Base-by-base conservation (phyloP, 1,140 invertebrate genomes). In the Drosophila melanica region DNA sequence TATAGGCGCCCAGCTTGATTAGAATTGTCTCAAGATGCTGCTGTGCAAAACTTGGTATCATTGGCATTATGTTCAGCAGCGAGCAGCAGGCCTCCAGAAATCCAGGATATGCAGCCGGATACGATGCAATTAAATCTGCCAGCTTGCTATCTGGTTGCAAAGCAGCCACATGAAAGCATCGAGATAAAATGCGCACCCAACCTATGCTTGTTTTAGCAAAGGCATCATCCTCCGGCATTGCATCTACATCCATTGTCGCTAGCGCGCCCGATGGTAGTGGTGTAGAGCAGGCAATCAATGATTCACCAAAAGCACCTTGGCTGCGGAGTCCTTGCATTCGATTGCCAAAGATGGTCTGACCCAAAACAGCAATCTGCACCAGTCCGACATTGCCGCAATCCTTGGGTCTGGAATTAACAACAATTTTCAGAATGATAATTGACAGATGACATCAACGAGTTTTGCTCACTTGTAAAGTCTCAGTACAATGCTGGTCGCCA, bases 351-450 rank as follows among this genome's bases (percentile, higher is more conserved):
- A 94, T 93, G 0, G 97, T 96, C 53, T 95, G 95, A 0, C 97
- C 97, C 9, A 98, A 92, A 11, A 98, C 92, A n/a, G 95, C 94
- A 55, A 98, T 95, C 91, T 98, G 97, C 74, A 97, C 95, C 6
- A 98, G 92, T 14, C 97, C 97, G 82, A 98, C 96, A 85, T 96
- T 98, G 57, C 95, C 95, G 10, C 96, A 97, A 81, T 98, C 97
- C 27, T 96, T 94, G 2, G 97, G 97, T 90, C 96, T 96, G 90
- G 96, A 53, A 14, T 97, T 92, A 4, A 94, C 54, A 20, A 55
- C 59, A 9, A 16, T 33, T 14, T 11, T 47, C 42, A 62, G 5
- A 51, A 27, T n/a, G 27, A 33, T 8, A 16, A 64, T 14, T 35
- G n/a, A n/a, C 41, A 20, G 9, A 10, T 10, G 4, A 6, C 44